A percentile compares a stretch with the other conserved stretches of the same genome.
phyloP scores from a whole-genome alignment of 2,113 vertebrate genomes.

The Alexandromys fortis region DNA sequence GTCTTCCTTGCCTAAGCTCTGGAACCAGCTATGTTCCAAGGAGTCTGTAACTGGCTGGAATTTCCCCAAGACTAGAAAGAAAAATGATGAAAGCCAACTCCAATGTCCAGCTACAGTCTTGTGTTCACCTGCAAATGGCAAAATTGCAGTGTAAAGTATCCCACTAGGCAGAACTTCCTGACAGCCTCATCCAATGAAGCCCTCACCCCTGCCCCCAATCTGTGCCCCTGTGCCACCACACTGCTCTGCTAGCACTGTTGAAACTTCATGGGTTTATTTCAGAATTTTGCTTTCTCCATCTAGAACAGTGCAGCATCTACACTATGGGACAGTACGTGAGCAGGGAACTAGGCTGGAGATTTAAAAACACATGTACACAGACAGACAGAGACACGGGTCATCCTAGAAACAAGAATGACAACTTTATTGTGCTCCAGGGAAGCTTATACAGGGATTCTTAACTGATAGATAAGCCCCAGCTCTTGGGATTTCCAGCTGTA shows the following conservation, averaged over 20 bases:
- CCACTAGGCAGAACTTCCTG: neutral
- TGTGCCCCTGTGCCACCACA: too few species aligned
- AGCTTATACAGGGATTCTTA: too few species aligned
- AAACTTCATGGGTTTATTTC: neutral
- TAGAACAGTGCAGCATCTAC: neutral
- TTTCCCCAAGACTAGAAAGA: neutral
- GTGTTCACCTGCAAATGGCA: neutral
- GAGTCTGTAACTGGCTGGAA: neutral
- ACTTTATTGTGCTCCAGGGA: too few species aligned
- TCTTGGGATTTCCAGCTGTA: too few species aligned
- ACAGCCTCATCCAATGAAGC: neutral
- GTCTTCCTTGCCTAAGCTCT: neutral
- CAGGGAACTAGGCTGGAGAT: too few species aligned
- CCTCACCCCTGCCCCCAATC: neutral
- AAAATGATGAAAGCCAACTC: neutral
- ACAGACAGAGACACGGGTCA: too few species aligned
- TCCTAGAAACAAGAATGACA: too few species aligned
- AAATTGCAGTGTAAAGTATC: neutral
- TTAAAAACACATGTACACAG: too few species aligned
- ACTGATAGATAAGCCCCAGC: too few species aligned
- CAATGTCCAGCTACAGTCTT: neutral
- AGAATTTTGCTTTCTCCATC: neutral
- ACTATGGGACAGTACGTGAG: too few species aligned
- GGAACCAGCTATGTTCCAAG: neutral
- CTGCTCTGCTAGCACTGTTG: neutral